A percentile compares a stretch with the other conserved stretches of the same genome.
phyloP scores from a whole-genome alignment of 30 jellyfish, hydroid and myxozoan species.

The Catostylus mosaicus region DNA sequence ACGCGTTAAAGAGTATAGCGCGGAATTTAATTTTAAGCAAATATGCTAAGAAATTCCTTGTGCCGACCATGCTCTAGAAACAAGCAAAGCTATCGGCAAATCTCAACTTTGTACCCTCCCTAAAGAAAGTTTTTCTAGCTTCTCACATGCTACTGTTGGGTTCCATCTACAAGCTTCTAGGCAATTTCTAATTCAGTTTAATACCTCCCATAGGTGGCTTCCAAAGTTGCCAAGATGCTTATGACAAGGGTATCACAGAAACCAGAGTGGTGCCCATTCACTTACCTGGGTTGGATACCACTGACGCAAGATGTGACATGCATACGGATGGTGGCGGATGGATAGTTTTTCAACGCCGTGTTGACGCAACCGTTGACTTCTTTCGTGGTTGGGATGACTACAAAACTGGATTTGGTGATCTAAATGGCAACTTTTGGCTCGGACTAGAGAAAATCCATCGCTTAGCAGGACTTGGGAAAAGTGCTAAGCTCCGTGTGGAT shows the following conservation, averaged over 20 bases:
- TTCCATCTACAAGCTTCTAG: no score
- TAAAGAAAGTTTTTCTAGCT: no score
- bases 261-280: neutral
- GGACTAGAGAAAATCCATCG: slow-evolving; percentile 51
- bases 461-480: slow-evolving; percentile 33
- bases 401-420: slow-evolving; percentile 53
- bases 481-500: slow-evolving; percentile 44
- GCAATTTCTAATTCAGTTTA: no score
- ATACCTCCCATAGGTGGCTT: slow-evolving; percentile 10
- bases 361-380: slow-evolving; percentile 43
- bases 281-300: neutral
- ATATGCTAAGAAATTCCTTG: no score
- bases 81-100: no score
- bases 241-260: neutral
- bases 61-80: no score
- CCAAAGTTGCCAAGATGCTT: slow-evolving; percentile 7
- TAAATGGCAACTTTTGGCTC: slow-evolving; percentile 63
- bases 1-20: no score
- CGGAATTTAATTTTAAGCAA: no score
- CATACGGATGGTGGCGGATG: slow-evolving; percentile 62
- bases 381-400: slow-evolving; percentile 39
- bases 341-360: slow-evolving; percentile 57
- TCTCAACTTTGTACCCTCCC: no score
- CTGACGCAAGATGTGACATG: slow-evolving; percentile 51
- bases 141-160: no score